These are phyloP conservation scores for Bombylius major DNA, from an alignment of 2,888 invertebrate species.

Conservation along the genomic window DNA sequence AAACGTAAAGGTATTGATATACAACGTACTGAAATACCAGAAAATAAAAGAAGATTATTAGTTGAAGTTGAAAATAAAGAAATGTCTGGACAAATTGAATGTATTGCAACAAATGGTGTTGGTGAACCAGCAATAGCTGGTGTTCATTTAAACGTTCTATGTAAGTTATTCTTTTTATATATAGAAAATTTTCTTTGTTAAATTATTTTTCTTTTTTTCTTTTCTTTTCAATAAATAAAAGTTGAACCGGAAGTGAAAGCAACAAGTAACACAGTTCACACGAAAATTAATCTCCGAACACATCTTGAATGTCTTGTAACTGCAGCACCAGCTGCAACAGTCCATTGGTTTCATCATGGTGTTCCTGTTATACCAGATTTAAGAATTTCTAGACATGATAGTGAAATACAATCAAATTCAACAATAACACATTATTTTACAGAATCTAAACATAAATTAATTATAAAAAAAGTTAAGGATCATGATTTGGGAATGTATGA, in stretches of 20 bases:
- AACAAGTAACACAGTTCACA: slow-evolving; percentile 56
- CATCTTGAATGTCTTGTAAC: slow-evolving; percentile 56
- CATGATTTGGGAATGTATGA: slow-evolving; percentile 66
- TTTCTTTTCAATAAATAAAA: slow-evolving; percentile 24
- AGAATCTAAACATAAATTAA: slow-evolving; percentile 47
- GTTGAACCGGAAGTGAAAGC: slow-evolving; percentile 63
- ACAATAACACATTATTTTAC: slow-evolving; percentile 42
- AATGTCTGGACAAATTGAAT: slow-evolving; percentile 60
- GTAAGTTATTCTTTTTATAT: slow-evolving; percentile 40
- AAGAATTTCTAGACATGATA: slow-evolving; percentile 34
- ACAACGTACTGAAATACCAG: slow-evolving; percentile 21
- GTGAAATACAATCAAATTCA: slow-evolving; percentile 28
- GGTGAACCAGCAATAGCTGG: slow-evolving; percentile 56
- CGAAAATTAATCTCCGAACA: slow-evolving; percentile 55
- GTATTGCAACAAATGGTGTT: slow-evolving; percentile 59
- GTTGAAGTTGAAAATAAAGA: slow-evolving; percentile 41
- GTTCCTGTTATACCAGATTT: slow-evolving; percentile 38
- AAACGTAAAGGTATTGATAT: slow-evolving; percentile 25
- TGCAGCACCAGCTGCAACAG: slow-evolving; percentile 55
- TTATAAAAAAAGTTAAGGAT: slow-evolving; percentile 53
- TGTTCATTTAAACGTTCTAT: slow-evolving; percentile 56
- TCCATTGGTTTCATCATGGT: slow-evolving; percentile 55
- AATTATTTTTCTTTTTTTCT: slow-evolving; percentile 8
- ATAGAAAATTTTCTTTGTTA: neutral
- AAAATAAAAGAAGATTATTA: slow-evolving; percentile 27